Base-by-base conservation (phyloP, 2,797 vertebrate genomes). In the Tenualosa thibaudeaui region DNA sequence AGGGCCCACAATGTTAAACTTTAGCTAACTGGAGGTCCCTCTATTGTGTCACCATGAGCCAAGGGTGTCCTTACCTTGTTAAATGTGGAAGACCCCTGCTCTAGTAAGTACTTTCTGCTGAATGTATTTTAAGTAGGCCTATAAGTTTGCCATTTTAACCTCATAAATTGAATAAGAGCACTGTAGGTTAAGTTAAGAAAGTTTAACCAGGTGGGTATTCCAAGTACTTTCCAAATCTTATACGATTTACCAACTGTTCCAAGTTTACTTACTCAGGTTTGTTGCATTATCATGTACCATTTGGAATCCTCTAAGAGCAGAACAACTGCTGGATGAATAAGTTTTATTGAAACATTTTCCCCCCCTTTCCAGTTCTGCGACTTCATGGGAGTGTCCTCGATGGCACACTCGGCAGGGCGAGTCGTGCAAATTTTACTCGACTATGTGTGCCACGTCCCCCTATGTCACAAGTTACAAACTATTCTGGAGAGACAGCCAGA, bases 351-450 rank as follows among this genome's bases (percentile, higher is more conserved):
- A 51, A 9, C 1, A 9, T 51, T 51, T 51, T n/a, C 54, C 4
- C 81, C 26, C 56, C 86, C 68, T 6, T 93, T 91, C 90, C 90
- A 96, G 96, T 98, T 98, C 92, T 98, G 96, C 90, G 97, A 97
- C 86, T 97, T 97, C 86, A 95, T 97, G 84, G 95, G 95, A 2
- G 93, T 97, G 90, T 93, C 91, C 0, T 98, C 95, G 94, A 91
- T 97, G 93, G 92, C 90, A 60, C 93, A 96, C 81, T 88, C 97
- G 89, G 92, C 93, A 1, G 97, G 96, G 86, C 88, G 90, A 24
- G 88, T 97, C 68, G 92, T 97, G 81, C 94, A 92, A 46, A 89
- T 93, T 49, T 94, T 98, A 81, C 90, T 97, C 85, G 96, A 98
- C 92, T 98, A 98, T 31, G 94, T 94, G 88, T 92, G 93, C 91